Evolutionary conservation across 2,113 vertebrate genomes (phyloP), one percentile per base, ranked within the genome.

Genomic region (Pomatorhinus ruficollis): DNA sequence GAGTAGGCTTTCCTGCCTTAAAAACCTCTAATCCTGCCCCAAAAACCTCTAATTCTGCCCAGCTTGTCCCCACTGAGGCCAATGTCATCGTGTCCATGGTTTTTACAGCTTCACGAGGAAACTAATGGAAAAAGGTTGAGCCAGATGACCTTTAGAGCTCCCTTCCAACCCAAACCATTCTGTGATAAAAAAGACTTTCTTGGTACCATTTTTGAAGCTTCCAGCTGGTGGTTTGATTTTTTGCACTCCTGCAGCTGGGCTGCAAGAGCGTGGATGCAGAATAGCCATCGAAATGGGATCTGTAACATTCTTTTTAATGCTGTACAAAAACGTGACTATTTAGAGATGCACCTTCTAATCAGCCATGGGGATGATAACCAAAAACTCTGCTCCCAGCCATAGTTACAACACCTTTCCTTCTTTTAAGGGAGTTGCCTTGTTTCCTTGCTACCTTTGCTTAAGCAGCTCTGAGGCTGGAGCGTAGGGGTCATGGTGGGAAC

Each of bases 21-120:
- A 57, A 71, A 89, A 12, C 7, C 12, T 65, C n/a, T 56, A 27
- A 47, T 49, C 19, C 42, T 49, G 2, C 16, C 23, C 22, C 64
- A 19, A 42, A 71, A 86, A 6, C 9, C 9, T 53, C 37, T 53
- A 44, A 61, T 40, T 17, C 47, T 57, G 7, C 24, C 21, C 15
- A n/a, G 0, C 15, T 12, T 28, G 2, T n/a, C 64, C 42, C 9
- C 42, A 8, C 10, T 12, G 20, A 68, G 35, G 77, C 57, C 2
- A 0, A 2, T 5, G 12, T 9, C 30, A 3, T 25, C 20, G 3
- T 4, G 7, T 12, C 10, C 10, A 1, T 9, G 8, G 1, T 2
- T 75, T 66, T 61, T 53, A 40, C 22, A 24, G 6, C 61, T 85
- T 63, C 22, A 12, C 22, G 15, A 75, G 56, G 8, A 22, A 22